Conservation (phyloP, 2,113 vertebrate genomes). For the Ceratotherium simum region DNA sequence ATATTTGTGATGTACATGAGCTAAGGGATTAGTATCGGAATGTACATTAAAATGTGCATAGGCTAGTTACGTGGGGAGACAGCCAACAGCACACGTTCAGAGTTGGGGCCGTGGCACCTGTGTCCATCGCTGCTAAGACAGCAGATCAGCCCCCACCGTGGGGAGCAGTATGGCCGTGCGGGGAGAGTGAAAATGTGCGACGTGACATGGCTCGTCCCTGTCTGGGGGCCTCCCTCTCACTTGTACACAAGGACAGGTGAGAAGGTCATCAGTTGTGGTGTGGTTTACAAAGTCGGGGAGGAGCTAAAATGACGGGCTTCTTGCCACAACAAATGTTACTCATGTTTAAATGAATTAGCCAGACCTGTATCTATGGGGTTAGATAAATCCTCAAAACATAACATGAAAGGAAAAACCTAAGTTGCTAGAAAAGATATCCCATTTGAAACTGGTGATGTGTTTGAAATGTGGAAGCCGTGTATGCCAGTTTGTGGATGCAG, state of each 20-base stretch:
- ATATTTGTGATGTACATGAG: background rate
- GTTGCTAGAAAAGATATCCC: background rate
- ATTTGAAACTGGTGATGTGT: accelerated
- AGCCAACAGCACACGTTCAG: too few relatives aligned
- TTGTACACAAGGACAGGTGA: background rate
- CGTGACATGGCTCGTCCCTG: too few relatives aligned
- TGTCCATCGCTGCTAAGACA: background rate
- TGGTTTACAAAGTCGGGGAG: background rate
- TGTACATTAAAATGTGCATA: background rate
- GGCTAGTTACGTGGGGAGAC: too few relatives aligned
- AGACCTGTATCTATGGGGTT: background rate
- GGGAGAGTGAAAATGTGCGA: too few relatives aligned
- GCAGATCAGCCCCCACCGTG: background rate
- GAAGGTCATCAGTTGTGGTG: accelerated
- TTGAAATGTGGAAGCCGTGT: accelerated
- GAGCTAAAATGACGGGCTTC: accelerated
- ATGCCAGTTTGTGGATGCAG: accelerated
- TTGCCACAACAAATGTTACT: too few relatives aligned
- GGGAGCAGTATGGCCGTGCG: background rate
- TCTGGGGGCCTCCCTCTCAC: background rate
- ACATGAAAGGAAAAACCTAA: background rate
- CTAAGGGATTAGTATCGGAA: background rate
- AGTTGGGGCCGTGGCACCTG: too few relatives aligned
- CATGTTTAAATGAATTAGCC: background rate
- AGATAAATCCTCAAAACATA: background rate